Evolutionary conservation across 2,113 vertebrate genomes (phyloP), one percentile per base, ranked within the genome.

Genomic region (Salvelinus alpinus): DNA sequence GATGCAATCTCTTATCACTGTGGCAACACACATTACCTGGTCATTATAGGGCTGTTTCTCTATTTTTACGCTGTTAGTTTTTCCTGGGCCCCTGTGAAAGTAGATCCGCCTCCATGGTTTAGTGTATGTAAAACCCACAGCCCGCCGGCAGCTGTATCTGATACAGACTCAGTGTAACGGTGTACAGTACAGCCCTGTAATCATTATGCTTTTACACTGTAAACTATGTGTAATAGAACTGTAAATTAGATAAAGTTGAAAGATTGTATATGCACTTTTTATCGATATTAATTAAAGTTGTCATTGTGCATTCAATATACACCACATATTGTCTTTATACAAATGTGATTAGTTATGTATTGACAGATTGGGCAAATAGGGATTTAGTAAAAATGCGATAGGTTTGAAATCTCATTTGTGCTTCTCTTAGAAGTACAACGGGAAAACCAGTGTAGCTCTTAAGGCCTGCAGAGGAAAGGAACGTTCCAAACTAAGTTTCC

Each of bases 21-120:
- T 65, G 71, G 89, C 85, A 88, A 89, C 88, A 80, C 83, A 67
- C 67, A 81, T 87, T 84, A 90, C 90, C 84, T 77, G 65, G 38
- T 89, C 78, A 89, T 91, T 90, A 89, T 84, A 72, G 48, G 27
- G 27, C 59, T 78, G 34, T 68, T 25, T 76, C 67, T 80, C 79
- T 84, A 77, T 86, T 91, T 89, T 90, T 72, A 64, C 24, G 71
- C 44, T 72, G 70, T 68, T 27, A 79, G 80, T 73, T 83, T 88
- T 84, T 64, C 71, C 77, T 66, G 78, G 73, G 86, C 84, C 88
- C 88, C 80, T 90, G 89, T 86, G 82, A 85, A 86, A 87, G 78
- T 78, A 64, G 67, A n/a, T 27, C 29, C 3, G 25, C 74, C n/a
- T 78, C 47, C 71, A 70, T 78, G 13, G 18, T 75, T 78, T 65